Base-by-base conservation (phyloP, 2,888 invertebrate species). In the Euzetes globulus region DNA sequence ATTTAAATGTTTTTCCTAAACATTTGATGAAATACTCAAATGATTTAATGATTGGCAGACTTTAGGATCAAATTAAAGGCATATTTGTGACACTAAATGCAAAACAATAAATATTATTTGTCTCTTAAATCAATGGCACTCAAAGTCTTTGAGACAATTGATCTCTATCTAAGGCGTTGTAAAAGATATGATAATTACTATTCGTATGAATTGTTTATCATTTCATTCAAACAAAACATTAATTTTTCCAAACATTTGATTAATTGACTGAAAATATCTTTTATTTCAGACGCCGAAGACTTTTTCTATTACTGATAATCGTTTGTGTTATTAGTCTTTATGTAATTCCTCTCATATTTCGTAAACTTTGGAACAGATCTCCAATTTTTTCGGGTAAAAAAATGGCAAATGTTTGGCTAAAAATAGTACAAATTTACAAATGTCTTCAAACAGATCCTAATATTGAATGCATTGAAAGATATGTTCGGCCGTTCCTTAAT, bases 381-480 rank as follows among this genome's bases (percentile, higher is more conserved):
- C 76, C 82, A 83, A 60, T 76, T 45, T 77, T 77, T 76, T 76
- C 76, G 71, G 77, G 77, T 78, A 72, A 73, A 47, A n/a, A n/a
- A n/a, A n/a, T n/a, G n/a, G n/a, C n/a, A n/a, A n/a, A n/a, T n/a
- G n/a, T n/a, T n/a, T n/a, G n/a, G n/a, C n/a, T n/a, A n/a, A n/a
- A n/a, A 4, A 45, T 33, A 17, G n/a, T 70, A 29, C 19, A 72
- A 7, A n/a, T 19, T 2, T 52, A 70, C 5, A 29, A 29, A 15
- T 55, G 50, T 70, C 25, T n/a, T 50, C n/a, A 25, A 45, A 65
- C 78, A 85, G 86, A 83, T 72, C 82, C 83, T 22, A 82, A 88
- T 76, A 87, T 87, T 79, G 83, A 86, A 75, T 90, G 90, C 81
- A 87, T 90, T 81, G 86, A 86, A 75, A 88, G 88, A 80, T 87